These are phyloP conservation scores for Branchinecta lindahli DNA, from an alignment of 1,140 invertebrate species.

Conservation along the genomic window DNA sequence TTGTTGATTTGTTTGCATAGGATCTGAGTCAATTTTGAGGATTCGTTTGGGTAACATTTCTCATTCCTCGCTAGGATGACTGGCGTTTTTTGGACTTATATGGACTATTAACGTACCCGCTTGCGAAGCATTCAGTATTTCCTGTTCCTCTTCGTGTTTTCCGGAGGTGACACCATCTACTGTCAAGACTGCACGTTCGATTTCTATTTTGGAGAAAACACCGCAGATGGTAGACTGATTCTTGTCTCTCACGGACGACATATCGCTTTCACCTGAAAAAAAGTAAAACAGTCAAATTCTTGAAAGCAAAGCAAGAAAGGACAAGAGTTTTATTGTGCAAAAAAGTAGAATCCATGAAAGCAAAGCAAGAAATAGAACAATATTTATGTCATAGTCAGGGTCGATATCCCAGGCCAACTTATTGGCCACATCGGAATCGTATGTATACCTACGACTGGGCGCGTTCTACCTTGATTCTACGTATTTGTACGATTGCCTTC, in stretches of 20 bases:
- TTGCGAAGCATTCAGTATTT: neutral
- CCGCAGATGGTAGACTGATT: neutral
- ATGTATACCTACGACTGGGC: too few relatives aligned
- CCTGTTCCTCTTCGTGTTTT: neutral
- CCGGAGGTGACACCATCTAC: neutral
- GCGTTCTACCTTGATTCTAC: too few relatives aligned
- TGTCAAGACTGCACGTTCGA: neutral
- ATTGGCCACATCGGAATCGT: too few relatives aligned
- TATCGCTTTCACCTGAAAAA: neutral
- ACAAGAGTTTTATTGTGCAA: neutral
- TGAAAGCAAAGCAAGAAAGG: neutral
- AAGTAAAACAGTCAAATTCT: neutral
- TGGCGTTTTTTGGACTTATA: too few relatives aligned
- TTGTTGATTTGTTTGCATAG: too few relatives aligned
- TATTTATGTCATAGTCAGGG: neutral
- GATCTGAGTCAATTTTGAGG: too few relatives aligned
- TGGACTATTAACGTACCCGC: neutral
- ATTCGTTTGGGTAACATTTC: too few relatives aligned
- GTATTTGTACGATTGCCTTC: too few relatives aligned
- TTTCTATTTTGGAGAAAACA: neutral
- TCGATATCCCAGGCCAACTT: too few relatives aligned
- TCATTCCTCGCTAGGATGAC: too few relatives aligned
- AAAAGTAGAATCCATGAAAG: neutral
- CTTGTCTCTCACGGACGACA: neutral
- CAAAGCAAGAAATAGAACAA: neutral